Conservation (phyloP, 2,113 vertebrate genomes). For the Trematocara unimaculatum region DNA sequence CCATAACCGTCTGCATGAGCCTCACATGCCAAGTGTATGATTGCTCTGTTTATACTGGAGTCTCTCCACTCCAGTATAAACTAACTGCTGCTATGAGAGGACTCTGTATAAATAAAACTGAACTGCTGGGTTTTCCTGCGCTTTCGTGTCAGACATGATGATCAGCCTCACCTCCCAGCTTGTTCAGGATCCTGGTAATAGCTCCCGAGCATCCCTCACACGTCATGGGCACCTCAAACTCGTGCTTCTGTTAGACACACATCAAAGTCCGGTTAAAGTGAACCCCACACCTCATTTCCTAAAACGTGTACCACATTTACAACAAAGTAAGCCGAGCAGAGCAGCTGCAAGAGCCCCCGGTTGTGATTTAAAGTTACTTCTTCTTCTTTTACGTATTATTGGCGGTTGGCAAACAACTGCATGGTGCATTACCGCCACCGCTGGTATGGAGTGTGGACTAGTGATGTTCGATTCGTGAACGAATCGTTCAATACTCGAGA, state of each 20-base stretch:
- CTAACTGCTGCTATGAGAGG: neutral
- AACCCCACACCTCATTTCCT: neutral
- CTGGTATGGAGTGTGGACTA: too few species aligned
- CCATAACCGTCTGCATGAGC: neutral
- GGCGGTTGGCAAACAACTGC: too few species aligned
- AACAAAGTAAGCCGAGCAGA: neutral
- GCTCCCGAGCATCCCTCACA: slow-evolving; percentile 91
- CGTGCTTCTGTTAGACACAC: slow-evolving; percentile 81
- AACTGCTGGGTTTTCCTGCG: neutral
- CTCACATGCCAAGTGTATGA: neutral
- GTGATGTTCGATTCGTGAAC: too few species aligned
- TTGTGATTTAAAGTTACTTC: neutral
- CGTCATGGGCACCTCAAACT: slow-evolving; percentile 94
- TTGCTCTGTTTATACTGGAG: neutral
- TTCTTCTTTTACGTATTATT: too few species aligned
- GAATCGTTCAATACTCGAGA: too few species aligned
- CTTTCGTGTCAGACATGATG: neutral
- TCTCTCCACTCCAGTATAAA: neutral
- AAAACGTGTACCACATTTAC: neutral
- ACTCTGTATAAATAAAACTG: neutral
- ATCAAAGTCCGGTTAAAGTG: neutral
- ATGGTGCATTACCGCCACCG: too few species aligned
- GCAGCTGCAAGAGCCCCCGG: neutral
- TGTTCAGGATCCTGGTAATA: slow-evolving; percentile 83
- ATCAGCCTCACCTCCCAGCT: slow-evolving; percentile 70